Evolutionary conservation across 2,888 invertebrate species (phyloP), one percentile per base, ranked within the genome.

Genomic region (Drosophila phalerata): DNA sequence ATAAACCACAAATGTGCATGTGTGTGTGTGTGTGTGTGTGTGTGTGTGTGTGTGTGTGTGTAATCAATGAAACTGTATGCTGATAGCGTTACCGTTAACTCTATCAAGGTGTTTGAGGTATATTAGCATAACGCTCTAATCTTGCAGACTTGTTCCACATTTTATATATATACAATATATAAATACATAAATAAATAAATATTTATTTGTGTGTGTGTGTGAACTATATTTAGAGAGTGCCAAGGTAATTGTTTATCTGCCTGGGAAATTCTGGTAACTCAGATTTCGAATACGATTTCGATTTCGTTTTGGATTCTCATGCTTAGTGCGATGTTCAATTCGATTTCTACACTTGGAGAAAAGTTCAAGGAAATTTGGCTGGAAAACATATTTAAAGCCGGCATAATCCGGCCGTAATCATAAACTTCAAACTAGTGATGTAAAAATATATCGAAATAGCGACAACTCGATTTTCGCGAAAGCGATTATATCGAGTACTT

Each of bases 111-210:
- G 15, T 34, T 42, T 34, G 40, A 45, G 47, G 17, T 62, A 43
- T 68, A 77, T 76, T 77, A 77, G 73, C 77, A 76, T 77, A 72
- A 65, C 47, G 47, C 43, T 62, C 65, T 76, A 65, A 73, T 76
- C 67, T 75, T 37, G 38, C 65, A 63, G 60, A 61, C 57, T 65
- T 53, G 63, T 9, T 63, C 55, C 63, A 55, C 55, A 37, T 61
- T 52, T 17, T 8, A 2, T 40, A 11, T 15, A 19, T 32, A 37
- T 37, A 37, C n/a, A n/a, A n/a, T n/a, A 5, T n/a, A 34, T 34
- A 6, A 5, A n/a, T 34, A 5, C n/a, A 34, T 28, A 15, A 10
- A 22, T 22, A 15, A 22, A 17, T 49, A 13, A 37, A 13, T 15
- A 47, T 37, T 15, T 42, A 42, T 48, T 17, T 48, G 40, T 47